Base-by-base conservation (phyloP, 2,113 vertebrate genomes). In the Acanthochromis polyacanthus region DNA sequence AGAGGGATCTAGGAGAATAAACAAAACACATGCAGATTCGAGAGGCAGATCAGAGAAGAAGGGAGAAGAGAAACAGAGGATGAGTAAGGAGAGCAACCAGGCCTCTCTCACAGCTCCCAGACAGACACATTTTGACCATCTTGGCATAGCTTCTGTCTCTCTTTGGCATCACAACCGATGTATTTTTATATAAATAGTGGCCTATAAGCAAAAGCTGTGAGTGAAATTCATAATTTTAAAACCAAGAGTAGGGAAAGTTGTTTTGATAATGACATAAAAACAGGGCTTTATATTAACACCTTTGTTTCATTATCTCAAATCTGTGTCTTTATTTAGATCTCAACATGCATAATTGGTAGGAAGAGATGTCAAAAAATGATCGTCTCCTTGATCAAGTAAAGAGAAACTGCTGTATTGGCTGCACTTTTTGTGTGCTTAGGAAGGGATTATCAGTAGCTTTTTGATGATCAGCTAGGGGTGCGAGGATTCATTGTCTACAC, bases 251-350 rank as follows among this genome's bases (percentile, higher is more conserved):
- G 17, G 17, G 45, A 5, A 5, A 10, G 17, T 4, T 51, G 51
- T 67, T 30, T 38, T 38, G 38, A 56, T 78, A 56, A 56, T 15
- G 22, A 52, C 23, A 70, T 55, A 11, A n/a, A n/a, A n/a, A 12
- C 2, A 8, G 10, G 50, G n/a, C 16, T n/a, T 36, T 11, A 4
- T 12, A 45, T 28, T 57, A 30, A 59, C 23, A 71, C 12, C 30
- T 17, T 28, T 0, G 17, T 32, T 12, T 57, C 5, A 1, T 57
- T 57, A 70, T 71, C 51, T 68, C 17, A 38, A 11, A n/a, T 30
- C 32, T 60, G 20, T 32, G 40, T 6, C 40, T 38, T 40, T 6
- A 51, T 25, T 56, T 9, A 17, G 46, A 32, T 65, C 40, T n/a
- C 10, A n/a, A 20, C 32, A n/a, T 65, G 25, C 25, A 32, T 20